Conservation (phyloP, 2,797 vertebrate genomes). For the Sciurus vulgaris region DNA sequence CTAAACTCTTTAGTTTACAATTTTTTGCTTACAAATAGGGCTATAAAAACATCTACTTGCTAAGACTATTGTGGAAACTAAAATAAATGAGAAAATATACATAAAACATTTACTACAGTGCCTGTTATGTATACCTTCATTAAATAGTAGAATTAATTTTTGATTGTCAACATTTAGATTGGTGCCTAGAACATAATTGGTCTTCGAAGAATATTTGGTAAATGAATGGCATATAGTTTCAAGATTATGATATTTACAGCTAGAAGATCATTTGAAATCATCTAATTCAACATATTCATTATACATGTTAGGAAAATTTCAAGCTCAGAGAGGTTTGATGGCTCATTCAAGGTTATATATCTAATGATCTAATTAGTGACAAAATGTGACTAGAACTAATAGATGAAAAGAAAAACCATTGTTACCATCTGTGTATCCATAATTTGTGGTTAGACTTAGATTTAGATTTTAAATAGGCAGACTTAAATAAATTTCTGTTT, state of each 20-base stretch:
- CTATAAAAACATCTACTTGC: neutral
- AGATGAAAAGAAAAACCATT: slow-evolving; percentile 32
- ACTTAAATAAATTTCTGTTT: slow-evolving; percentile 40
- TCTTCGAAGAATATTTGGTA: slow-evolving; percentile 27
- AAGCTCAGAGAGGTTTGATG: neutral
- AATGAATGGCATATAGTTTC: slow-evolving; percentile 45
- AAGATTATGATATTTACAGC: slow-evolving; percentile 55
- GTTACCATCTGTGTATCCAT: neutral
- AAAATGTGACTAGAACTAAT: slow-evolving; percentile 40
- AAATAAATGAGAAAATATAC: slow-evolving; percentile 60
- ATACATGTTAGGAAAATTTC: slow-evolving; percentile 31
- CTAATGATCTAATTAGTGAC: slow-evolving; percentile 22
- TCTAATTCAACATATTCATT: slow-evolving; percentile 19
- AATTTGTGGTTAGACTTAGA: slow-evolving; percentile 40
- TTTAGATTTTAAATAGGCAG: slow-evolving; percentile 49
- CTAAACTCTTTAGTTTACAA: neutral
- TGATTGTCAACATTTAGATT: slow-evolving; percentile 14
- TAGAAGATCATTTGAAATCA: slow-evolving; percentile 42
- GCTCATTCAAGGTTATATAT: neutral
- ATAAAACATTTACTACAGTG: slow-evolving; percentile 7
- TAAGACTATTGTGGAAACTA: slow-evolving; percentile 36
- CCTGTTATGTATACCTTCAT: neutral
- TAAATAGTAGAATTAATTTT: neutral
- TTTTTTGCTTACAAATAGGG: neutral
- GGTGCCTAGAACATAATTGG: slow-evolving; percentile 35